These are phyloP conservation scores for Vanessa cardui DNA, from an alignment of 2,888 invertebrate genomes.

Conservation along the genomic window DNA sequence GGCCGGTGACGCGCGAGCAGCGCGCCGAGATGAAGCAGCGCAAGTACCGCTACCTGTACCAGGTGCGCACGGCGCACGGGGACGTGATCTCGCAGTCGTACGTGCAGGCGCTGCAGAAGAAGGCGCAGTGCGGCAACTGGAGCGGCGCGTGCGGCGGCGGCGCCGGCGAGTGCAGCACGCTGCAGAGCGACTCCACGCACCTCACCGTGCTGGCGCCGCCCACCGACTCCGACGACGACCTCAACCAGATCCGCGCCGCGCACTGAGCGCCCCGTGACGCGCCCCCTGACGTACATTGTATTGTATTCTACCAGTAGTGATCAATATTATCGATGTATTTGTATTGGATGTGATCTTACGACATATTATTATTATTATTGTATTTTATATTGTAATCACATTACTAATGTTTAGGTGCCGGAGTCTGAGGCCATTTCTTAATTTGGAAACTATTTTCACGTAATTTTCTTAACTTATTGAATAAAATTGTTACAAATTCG, in stretches of 20 bases:
- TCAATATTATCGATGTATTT: slow-evolving; percentile 45
- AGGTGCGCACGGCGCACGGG: slow-evolving; percentile 93
- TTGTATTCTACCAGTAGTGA: slow-evolving; percentile 40
- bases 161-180: slow-evolving; percentile 87
- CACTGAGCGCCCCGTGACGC: slow-evolving; percentile 45
- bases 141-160: slow-evolving; percentile 76
- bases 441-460: neutral
- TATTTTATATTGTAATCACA: slow-evolving; percentile 37
- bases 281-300: slow-evolving; percentile 23
- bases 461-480: neutral
- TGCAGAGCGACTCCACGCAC: slow-evolving; percentile 90
- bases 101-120: slow-evolving; percentile 90
- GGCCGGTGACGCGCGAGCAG: slow-evolving; percentile 87
- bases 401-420: slow-evolving; percentile 31
- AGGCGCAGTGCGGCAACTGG: slow-evolving; percentile 84
- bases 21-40: slow-evolving; percentile 91
- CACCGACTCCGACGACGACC: slow-evolving; percentile 84
- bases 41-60: slow-evolving; percentile 93
- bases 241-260: slow-evolving; percentile 64
- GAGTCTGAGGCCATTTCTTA: slow-evolving; percentile 59
- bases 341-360: slow-evolving; percentile 51
- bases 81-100: slow-evolving; percentile 95
- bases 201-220: slow-evolving; percentile 87
- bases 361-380: slow-evolving; percentile 48
- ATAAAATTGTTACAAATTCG: neutral